A percentile compares a stretch with the other conserved stretches of the same genome.
Conservation (phyloP, 1,140 invertebrate species). For the Sarcophaga peregrina region DNA sequence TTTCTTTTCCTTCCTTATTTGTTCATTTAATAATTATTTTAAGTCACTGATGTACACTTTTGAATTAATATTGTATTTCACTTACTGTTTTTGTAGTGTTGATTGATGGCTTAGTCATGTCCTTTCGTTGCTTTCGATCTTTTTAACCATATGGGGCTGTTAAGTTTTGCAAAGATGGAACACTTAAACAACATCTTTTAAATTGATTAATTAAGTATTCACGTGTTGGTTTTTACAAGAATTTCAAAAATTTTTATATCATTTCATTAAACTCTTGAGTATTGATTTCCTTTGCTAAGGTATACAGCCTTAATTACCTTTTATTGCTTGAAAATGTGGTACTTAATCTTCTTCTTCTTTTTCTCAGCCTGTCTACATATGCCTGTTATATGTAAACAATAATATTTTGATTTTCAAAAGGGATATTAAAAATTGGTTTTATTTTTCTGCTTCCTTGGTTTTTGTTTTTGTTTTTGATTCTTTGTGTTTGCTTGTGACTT, state of each 20-base stretch:
- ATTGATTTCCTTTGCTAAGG: background rate
- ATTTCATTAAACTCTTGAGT: background rate
- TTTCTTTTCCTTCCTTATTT: too few species aligned
- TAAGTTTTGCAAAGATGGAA: background rate
- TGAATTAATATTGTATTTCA: too few species aligned
- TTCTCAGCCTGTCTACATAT: background rate
- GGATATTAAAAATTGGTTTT: background rate
- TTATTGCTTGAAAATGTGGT: background rate
- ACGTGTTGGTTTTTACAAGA: background rate
- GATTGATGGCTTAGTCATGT: background rate
- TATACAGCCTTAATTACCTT: background rate
- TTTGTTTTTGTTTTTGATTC: background rate
- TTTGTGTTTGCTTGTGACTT: background rate
- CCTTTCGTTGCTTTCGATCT: background rate
- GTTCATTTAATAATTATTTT: too few species aligned
- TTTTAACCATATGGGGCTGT: background rate
- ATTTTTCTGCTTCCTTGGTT: background rate
- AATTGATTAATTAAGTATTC: conserved; percentile 6
- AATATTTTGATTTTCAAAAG: background rate
- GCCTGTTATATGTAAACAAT: too few species aligned
- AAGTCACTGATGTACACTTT: too few species aligned
- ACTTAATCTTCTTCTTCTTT: background rate
- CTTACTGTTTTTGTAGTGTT: background rate
- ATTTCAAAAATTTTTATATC: background rate
- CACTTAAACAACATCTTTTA: background rate